These are phyloP conservation scores for Acanthosepion esculentum DNA, from an alignment of 2,888 invertebrate genomes.

Conservation along the genomic window DNA sequence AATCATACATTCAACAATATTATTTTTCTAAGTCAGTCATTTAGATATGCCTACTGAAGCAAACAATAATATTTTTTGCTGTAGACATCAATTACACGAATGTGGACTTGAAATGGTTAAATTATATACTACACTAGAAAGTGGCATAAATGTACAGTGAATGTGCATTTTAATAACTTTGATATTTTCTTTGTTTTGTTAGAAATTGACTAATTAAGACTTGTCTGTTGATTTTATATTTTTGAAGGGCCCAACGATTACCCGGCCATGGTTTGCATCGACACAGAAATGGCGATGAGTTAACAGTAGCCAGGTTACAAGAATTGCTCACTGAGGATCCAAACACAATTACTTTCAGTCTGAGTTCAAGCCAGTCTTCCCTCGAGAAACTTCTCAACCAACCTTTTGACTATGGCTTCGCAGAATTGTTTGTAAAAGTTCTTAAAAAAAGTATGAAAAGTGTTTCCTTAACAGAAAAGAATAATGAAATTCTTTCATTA, in stretches of 20 bases:
- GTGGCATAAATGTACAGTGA: too few relatives aligned
- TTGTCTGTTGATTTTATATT: neutral
- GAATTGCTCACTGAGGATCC: neutral
- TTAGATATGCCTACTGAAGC: too few relatives aligned
- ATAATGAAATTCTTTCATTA: neutral
- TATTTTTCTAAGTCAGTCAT: too few relatives aligned
- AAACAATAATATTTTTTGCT: too few relatives aligned
- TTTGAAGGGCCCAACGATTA: neutral
- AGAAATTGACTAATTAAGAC: too few relatives aligned
- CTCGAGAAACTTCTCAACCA: neutral
- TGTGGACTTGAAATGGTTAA: too few relatives aligned
- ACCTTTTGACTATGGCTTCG: neutral
- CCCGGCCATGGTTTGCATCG: neutral
- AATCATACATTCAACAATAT: too few relatives aligned
- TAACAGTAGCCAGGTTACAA: neutral
- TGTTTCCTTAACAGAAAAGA: conserved; percentile 8
- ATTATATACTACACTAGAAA: too few relatives aligned
- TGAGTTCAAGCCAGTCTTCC: neutral
- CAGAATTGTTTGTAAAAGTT: conserved; percentile 35
- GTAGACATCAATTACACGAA: too few relatives aligned
- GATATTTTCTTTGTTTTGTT: too few relatives aligned
- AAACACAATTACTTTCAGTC: neutral
- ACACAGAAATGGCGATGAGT: neutral
- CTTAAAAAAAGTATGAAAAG: conserved; percentile 8
- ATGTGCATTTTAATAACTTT: too few relatives aligned